A percentile compares a stretch with the other conserved stretches of the same genome.
phyloP scores from a whole-genome alignment of 1,140 invertebrate genomes.

The Drosophila erecta region DNA sequence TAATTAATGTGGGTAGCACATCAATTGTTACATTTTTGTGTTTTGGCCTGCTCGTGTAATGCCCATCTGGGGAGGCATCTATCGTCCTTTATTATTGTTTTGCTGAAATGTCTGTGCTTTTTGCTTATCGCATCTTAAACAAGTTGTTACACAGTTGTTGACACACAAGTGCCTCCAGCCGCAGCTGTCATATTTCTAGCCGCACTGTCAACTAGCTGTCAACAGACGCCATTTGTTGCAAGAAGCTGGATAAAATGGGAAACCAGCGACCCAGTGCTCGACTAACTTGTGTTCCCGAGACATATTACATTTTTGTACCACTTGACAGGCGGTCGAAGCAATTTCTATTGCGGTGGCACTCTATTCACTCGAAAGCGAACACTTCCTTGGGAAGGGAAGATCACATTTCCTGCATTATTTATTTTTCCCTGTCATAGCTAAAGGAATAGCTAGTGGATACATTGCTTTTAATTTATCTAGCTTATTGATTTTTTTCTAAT shows the following conservation, averaged over 20 bases:
- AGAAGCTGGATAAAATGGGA: constrained; percentile 2
- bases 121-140: constrained; percentile 33
- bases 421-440: not conserved
- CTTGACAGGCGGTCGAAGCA: constrained; percentile 20
- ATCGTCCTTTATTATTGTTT: not conserved
- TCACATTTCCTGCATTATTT: not conserved
- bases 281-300: constrained; percentile 24
- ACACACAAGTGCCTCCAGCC: constrained; percentile 30
- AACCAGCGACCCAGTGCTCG: constrained; percentile 38
- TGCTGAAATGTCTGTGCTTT: constrained; percentile 5
- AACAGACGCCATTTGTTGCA: constrained; percentile 39
- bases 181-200: constrained; percentile 63
- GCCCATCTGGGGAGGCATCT: constrained; percentile 26
- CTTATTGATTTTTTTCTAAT: too few relatives aligned
- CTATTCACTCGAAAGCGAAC: not conserved
- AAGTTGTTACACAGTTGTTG: constrained; percentile 47
- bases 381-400: not conserved
- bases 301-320: constrained; percentile 45
- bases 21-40: constrained; percentile 24
- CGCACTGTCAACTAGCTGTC: constrained; percentile 67
- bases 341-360: not conserved
- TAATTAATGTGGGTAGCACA: constrained; percentile 59
- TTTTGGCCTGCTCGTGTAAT: constrained; percentile 8
- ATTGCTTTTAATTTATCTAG: not conserved
- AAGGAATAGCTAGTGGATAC: too few relatives aligned